phyloP scores from a whole-genome alignment of 2,797 vertebrate species.

The Hydrophis major region DNA sequence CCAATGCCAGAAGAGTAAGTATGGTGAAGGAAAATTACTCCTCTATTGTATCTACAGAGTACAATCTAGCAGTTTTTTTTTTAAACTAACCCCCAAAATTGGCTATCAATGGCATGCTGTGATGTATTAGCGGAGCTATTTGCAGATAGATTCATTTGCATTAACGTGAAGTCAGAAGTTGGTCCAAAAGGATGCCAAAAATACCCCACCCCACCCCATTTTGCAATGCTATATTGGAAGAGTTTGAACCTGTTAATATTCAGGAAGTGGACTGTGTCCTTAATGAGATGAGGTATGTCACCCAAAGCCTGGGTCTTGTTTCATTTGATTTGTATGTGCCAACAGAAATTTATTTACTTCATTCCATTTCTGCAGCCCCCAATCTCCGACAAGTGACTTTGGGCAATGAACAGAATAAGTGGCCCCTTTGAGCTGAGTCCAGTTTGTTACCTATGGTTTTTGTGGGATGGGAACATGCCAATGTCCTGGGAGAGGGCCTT shows the following conservation, averaged over 20 bases:
- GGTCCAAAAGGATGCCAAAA: neutral
- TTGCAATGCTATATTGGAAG: neutral
- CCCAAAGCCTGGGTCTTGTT: neutral
- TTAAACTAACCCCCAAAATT: neutral
- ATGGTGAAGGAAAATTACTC: neutral
- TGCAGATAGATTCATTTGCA: neutral
- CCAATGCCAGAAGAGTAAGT: neutral
- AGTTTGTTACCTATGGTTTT: neutral
- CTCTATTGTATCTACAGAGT: neutral
- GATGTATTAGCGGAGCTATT: neutral
- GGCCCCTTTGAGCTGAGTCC: neutral
- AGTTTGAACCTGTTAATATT: neutral
- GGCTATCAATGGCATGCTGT: neutral
- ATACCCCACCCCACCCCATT: rapidly evolving
- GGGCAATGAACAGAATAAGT: neutral
- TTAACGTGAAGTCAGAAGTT: neutral
- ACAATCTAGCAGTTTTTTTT: neutral
- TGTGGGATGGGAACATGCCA: neutral
- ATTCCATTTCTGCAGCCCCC: neutral
- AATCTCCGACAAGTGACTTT: neutral
- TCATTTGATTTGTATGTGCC: neutral
- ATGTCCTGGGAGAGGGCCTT: neutral
- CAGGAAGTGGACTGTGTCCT: neutral
- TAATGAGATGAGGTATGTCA: neutral
- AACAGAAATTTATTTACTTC: neutral